Evolutionary conservation across 2,888 invertebrate species (phyloP).

Genomic region (Agrochola circellaris): DNA sequence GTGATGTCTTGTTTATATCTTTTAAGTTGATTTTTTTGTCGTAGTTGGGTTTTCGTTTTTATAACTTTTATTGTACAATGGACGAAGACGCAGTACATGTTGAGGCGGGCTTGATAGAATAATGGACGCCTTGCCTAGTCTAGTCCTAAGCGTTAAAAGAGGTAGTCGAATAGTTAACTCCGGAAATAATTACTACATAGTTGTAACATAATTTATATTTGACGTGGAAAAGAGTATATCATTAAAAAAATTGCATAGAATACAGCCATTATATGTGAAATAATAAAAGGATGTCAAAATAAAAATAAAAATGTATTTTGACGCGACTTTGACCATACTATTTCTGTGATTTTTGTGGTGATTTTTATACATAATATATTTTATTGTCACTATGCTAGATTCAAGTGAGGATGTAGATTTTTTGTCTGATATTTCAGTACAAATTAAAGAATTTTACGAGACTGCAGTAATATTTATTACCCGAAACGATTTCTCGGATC

Average conservation of each 20-base stretch:
- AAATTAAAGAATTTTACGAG: constrained; percentile 85
- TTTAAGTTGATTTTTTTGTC: too few species aligned
- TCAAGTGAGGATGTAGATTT: constrained; percentile 70
- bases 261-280: neutral
- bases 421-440: constrained; percentile 82
- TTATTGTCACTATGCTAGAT: constrained; percentile 54
- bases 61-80: too few species aligned
- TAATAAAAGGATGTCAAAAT: constrained; percentile 7
- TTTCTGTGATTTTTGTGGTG: constrained; percentile 2
- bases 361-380: constrained; percentile 11
- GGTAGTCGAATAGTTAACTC: neutral
- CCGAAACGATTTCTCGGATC: constrained; percentile 82
- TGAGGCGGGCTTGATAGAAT: too few species aligned
- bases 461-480: constrained; percentile 82
- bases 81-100: too few species aligned
- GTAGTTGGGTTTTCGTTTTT: too few species aligned
- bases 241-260: neutral
- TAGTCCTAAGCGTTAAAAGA: too few species aligned
- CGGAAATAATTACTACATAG: neutral
- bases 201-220: neutral
- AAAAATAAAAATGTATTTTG: constrained; percentile 16
- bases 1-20: too few species aligned
- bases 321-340: neutral
- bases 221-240: neutral
- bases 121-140: too few species aligned